A percentile compares a stretch with the other conserved stretches of the same genome.
Evolutionary conservation across 2,888 invertebrate genomes (phyloP).

Genomic region (Furcula furcula): DNA sequence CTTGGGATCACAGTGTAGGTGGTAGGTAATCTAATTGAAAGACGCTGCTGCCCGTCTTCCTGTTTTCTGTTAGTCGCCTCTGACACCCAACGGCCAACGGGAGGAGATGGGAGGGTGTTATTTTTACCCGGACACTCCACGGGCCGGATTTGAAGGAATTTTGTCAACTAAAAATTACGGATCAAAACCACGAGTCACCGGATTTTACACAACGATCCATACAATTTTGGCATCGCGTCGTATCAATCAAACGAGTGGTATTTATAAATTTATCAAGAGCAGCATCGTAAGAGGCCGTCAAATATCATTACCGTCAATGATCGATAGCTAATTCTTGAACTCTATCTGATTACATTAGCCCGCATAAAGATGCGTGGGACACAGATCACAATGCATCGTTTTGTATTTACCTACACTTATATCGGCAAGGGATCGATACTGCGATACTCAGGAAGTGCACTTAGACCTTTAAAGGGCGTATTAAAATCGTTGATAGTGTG

Average conservation of each 20-base stretch:
- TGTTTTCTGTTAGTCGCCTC: too few species aligned
- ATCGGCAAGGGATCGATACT: constrained; percentile 30
- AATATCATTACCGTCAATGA: constrained; percentile 76
- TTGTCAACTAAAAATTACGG: constrained; percentile 1
- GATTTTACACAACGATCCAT: constrained; percentile 27
- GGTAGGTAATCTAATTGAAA: too few species aligned
- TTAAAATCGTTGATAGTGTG: constrained; percentile 16
- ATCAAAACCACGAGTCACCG: constrained; percentile 8
- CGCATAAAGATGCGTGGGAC: constrained; percentile 76
- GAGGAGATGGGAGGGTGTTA: too few species aligned
- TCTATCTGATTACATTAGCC: constrained; percentile 63
- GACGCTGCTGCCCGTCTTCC: too few species aligned
- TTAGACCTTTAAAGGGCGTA: constrained; percentile 36
- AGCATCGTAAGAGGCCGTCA: constrained; percentile 68
- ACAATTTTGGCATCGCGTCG: constrained; percentile 27
- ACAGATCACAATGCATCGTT: constrained; percentile 72
- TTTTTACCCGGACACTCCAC: too few species aligned
- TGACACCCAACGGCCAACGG: too few species aligned
- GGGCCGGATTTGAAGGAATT: too few species aligned
- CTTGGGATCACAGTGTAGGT: too few species aligned
- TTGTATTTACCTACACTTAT: constrained; percentile 38
- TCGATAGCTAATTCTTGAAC: constrained; percentile 70
- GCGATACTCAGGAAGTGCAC: constrained; percentile 26
- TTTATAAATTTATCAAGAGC: constrained; percentile 58
- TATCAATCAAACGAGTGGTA: constrained; percentile 39